These are phyloP conservation scores for Lymantria monacha DNA, from an alignment of 2,888 invertebrate genomes.

Conservation along the genomic window DNA sequence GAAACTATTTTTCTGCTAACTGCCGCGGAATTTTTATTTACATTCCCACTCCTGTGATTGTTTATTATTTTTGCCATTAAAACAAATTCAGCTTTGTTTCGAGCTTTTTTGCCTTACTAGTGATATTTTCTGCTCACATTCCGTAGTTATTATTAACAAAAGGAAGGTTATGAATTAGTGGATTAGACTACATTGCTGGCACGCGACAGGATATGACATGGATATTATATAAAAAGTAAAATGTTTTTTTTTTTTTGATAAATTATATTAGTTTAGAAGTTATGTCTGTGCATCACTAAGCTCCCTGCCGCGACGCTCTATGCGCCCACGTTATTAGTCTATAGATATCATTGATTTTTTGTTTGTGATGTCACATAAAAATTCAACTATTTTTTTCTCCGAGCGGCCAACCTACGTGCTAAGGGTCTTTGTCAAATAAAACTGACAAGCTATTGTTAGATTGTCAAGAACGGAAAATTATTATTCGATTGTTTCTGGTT, in stretches of 20 bases:
- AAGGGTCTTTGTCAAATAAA: conserved; percentile 31
- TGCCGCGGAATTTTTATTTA: conserved; percentile 38
- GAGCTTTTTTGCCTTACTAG: no score
- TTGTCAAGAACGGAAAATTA: conserved; percentile 27
- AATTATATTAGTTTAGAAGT: conserved; percentile 70
- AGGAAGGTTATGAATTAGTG: no score
- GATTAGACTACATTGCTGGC: conserved; percentile 36
- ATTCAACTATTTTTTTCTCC: conserved; percentile 14
- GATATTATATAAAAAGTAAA: conserved; percentile 53
- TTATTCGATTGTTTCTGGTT: conserved; percentile 29
- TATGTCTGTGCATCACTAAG: conserved; percentile 57
- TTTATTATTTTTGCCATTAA: no score
- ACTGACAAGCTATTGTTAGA: conserved; percentile 36
- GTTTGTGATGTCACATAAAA: conserved; percentile 68
- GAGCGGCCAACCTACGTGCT: conserved; percentile 20
- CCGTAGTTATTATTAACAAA: no score
- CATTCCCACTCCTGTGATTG: conserved; percentile 8
- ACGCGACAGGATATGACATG: conserved; percentile 70
- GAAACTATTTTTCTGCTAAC: conserved; percentile 39
- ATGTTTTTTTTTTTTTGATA: conserved; percentile 62
- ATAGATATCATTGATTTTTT: conserved; percentile 66
- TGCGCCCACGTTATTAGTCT: conserved; percentile 58
- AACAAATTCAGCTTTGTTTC: no score
- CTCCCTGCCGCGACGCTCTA: conserved; percentile 40
- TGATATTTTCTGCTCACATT: no score